Conservation (phyloP, 2,797 vertebrate genomes). For the Linurgus olivaceus region DNA sequence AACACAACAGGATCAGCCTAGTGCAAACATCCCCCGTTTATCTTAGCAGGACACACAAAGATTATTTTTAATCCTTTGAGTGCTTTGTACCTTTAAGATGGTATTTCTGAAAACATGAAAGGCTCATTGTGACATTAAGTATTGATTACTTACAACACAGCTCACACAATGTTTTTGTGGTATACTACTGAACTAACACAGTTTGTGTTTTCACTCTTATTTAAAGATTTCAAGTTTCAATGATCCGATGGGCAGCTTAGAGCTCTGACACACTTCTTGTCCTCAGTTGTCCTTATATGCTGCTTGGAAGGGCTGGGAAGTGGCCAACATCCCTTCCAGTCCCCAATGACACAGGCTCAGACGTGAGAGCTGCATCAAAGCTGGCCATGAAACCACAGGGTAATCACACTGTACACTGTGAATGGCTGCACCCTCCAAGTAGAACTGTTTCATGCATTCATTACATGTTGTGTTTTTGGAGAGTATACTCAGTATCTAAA, state of each 20-base stretch:
- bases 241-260: not conserved
- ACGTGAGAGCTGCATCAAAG: not conserved
- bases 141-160: not conserved
- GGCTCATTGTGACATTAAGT: not conserved
- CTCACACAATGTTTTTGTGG: not conserved
- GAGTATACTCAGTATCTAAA: not conserved
- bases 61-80: constrained; percentile 29
- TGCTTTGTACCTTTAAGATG: constrained; percentile 2
- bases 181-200: not conserved
- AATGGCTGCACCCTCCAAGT: not conserved
- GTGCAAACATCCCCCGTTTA: not conserved
- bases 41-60: not conserved
- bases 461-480: not conserved
- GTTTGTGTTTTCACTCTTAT: not conserved
- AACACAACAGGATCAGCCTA: not conserved
- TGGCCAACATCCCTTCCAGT: not conserved
- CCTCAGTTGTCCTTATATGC: not conserved
- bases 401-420: not conserved
- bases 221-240: not conserved
- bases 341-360: not conserved
- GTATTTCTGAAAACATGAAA: constrained; percentile 3
- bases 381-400: not conserved
- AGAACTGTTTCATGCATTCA: not conserved
- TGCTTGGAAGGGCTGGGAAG: not conserved
- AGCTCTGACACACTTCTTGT: not conserved